Conservation (phyloP, 1,140 invertebrate species). For the Solenopsis fugax region DNA sequence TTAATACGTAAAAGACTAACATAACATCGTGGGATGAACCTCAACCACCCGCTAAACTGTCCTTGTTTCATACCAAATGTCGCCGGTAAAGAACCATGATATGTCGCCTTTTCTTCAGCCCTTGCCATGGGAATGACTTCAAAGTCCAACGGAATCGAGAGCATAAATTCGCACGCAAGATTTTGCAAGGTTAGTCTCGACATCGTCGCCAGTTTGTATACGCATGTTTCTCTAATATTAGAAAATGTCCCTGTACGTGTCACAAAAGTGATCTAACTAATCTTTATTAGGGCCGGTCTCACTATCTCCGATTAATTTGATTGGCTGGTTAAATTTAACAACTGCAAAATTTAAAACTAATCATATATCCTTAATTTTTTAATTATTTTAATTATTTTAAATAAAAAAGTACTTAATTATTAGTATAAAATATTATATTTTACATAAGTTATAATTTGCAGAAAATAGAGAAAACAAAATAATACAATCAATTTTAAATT, state of each 20-base stretch:
- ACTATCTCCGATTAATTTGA: too few species aligned
- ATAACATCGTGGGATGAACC: neutral
- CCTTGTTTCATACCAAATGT: constrained; percentile 18
- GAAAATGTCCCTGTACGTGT: constrained; percentile 16
- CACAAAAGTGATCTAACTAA: neutral
- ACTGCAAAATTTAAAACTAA: too few species aligned
- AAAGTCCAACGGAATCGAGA: neutral
- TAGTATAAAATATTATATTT: too few species aligned
- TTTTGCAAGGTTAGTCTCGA: constrained; percentile 27
- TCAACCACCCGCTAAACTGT: neutral
- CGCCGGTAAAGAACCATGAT: constrained; percentile 25
- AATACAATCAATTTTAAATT: too few species aligned
- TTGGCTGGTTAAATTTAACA: too few species aligned
- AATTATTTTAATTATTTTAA: too few species aligned
- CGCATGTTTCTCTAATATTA: constrained; percentile 41
- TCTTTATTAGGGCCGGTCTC: neutral
- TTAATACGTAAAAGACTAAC: constrained; percentile 39
- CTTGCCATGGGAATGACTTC: constrained; percentile 29
- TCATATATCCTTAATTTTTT: too few species aligned
- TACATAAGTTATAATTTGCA: too few species aligned
- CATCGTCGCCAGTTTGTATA: constrained; percentile 15
- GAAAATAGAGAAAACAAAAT: too few species aligned
- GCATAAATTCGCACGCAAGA: neutral
- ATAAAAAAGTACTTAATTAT: too few species aligned
- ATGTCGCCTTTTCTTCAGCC: neutral